Percentiles rank a stretch among this genome's conserved stretches.
These are phyloP conservation scores for Mythimna pallens DNA, from an alignment of 2,888 invertebrate genomes.

Conservation along the genomic window DNA sequence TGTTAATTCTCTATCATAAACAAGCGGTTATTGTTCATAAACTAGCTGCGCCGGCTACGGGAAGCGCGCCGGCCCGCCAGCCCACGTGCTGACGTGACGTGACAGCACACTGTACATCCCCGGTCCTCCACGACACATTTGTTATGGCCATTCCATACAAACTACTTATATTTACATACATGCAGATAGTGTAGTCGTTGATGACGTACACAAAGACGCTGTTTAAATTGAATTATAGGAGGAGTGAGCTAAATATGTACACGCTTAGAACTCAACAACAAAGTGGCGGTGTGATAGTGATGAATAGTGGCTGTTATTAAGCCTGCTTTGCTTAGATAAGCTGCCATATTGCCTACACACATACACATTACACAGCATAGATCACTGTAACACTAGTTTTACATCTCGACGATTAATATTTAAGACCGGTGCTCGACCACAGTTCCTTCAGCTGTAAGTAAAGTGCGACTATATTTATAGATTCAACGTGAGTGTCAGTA, in stretches of 20 bases:
- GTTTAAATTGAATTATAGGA: conserved; percentile 60
- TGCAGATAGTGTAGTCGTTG: conserved; percentile 31
- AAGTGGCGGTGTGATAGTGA: conserved; percentile 49
- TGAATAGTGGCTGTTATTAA: conserved; percentile 32
- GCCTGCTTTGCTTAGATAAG: conserved; percentile 27
- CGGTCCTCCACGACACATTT: conserved; percentile 64
- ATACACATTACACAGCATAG: conserved; percentile 1
- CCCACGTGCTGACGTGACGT: conserved; percentile 72
- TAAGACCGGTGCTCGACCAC: conserved; percentile 19
- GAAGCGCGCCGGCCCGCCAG: conserved; percentile 50
- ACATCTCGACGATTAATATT: conserved; percentile 21
- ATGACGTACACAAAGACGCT: conserved; percentile 36
- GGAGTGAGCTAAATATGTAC: conserved; percentile 28
- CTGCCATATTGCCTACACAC: conserved; percentile 31
- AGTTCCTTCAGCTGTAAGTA: conserved; percentile 43
- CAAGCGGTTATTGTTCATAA: conserved; percentile 69
- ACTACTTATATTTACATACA: conserved; percentile 55
- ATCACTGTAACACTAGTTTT: conserved; percentile 9
- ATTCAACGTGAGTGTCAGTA: neutral
- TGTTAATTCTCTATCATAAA: conserved; percentile 81
- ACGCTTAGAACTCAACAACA: conserved; percentile 41
- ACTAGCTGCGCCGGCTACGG: conserved; percentile 54
- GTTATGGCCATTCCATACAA: conserved; percentile 70
- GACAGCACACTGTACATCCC: conserved; percentile 65
- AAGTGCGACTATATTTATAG: conserved; percentile 20